Evolutionary conservation across 2,888 invertebrate species (phyloP).

Genomic region (Tetropium fuscum): DNA sequence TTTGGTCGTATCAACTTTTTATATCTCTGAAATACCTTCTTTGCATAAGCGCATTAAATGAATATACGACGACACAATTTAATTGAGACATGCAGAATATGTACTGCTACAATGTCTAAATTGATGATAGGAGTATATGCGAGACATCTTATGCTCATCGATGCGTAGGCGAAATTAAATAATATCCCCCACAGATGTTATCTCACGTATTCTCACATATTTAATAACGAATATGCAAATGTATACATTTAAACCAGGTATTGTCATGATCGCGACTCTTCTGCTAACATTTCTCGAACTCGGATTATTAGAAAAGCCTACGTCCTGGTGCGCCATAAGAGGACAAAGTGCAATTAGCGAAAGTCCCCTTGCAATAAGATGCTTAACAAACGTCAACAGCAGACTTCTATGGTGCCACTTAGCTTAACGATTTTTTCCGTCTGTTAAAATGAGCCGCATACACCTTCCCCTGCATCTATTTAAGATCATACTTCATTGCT

Average conservation of each 20-base stretch:
- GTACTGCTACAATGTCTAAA: slow-evolving; percentile 10
- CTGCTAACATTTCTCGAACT: slow-evolving; percentile 7
- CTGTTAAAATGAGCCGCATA: slow-evolving; percentile 2
- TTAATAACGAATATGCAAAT: slow-evolving; percentile 23
- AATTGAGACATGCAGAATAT: slow-evolving; percentile 13
- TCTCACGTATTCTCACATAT: slow-evolving; percentile 16
- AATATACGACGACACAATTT: slow-evolving; percentile 7
- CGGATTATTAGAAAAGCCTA: slow-evolving; percentile 29
- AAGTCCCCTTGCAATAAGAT: slow-evolving; percentile 32
- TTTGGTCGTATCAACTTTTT: no score
- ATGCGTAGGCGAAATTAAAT: slow-evolving; percentile 31
- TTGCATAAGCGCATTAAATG: neutral
- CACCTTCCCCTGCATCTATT: neutral
- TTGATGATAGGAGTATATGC: neutral
- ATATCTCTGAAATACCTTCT: no score
- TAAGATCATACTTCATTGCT: no score
- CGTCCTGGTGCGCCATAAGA: slow-evolving; percentile 31
- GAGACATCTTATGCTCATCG: slow-evolving; percentile 1
- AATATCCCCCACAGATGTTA: slow-evolving; percentile 17
- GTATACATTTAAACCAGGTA: slow-evolving; percentile 12
- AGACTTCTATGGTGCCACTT: slow-evolving; percentile 39
- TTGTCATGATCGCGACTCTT: slow-evolving; percentile 3
- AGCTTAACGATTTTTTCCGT: slow-evolving; percentile 24
- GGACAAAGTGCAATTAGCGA: slow-evolving; percentile 40
- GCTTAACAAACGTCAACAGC: slow-evolving; percentile 37